Conservation (phyloP, 1,140 invertebrate genomes). For the Vollenhovia emeryi region DNA sequence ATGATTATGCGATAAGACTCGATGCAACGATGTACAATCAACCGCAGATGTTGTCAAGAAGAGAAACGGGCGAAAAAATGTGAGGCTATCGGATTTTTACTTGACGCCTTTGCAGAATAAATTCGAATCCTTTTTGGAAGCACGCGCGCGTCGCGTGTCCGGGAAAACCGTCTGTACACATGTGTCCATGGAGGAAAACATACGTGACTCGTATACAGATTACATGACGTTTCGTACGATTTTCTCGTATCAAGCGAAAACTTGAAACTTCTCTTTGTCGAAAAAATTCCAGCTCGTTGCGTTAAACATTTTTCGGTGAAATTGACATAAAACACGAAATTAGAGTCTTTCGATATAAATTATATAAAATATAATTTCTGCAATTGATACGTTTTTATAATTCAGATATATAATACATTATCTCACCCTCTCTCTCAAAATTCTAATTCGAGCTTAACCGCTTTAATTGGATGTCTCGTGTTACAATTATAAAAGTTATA, state of each 20-base stretch:
- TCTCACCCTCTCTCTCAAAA: not conserved
- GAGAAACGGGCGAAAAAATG: not conserved
- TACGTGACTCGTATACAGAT: constrained; percentile 9
- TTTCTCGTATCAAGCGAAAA: not conserved
- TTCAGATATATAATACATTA: not conserved
- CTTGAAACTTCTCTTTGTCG: not conserved
- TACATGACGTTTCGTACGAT: not conserved
- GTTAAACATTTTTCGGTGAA: not conserved
- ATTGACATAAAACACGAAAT: not conserved
- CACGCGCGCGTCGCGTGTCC: not conserved
- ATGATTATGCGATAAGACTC: not conserved
- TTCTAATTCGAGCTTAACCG: not conserved
- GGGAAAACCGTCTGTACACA: not conserved
- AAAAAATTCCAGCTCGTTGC: not conserved
- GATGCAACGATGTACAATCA: not conserved
- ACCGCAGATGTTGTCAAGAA: not conserved
- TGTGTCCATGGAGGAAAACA: constrained; percentile 19
- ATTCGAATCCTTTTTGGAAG: not conserved
- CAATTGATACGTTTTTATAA: not conserved
- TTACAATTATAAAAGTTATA: not conserved
- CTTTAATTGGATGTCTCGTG: not conserved
- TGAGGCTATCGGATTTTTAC: not conserved
- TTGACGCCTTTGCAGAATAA: not conserved
- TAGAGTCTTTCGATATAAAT: not conserved
- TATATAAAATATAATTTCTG: not conserved